These are phyloP conservation scores for Gephyroberyx darwinii DNA, from an alignment of 2,797 vertebrate genomes.

Conservation along the genomic window DNA sequence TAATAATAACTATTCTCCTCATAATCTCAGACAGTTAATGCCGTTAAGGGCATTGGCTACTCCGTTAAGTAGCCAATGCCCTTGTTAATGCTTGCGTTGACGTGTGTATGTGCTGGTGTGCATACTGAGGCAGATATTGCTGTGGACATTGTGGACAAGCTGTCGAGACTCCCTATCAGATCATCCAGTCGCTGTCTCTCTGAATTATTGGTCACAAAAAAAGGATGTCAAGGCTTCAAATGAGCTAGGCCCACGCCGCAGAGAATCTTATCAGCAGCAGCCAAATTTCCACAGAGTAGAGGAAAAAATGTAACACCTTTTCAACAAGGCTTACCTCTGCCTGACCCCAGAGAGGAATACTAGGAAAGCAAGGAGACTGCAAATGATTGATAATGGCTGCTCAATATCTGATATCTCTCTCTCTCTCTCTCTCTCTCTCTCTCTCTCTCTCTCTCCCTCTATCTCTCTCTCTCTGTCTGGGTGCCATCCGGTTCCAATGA, in stretches of 20 bases:
- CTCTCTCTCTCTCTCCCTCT: neutral
- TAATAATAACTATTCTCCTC: neutral
- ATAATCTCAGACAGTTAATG: neutral
- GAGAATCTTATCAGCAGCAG: constrained; percentile 55
- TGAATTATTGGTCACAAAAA: constrained; percentile 45
- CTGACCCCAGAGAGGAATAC: constrained; percentile 23
- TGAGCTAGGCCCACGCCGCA: constrained; percentile 15
- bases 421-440: neutral
- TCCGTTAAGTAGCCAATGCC: neutral
- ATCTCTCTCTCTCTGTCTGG: constrained; percentile 23
- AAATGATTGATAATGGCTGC: constrained; percentile 49
- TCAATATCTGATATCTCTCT: constrained; percentile 38
- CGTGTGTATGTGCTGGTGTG: constrained; percentile 5
- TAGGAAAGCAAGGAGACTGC: constrained; percentile 16
- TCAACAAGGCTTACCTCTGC: constrained; percentile 16
- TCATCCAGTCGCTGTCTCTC: constrained; percentile 41
- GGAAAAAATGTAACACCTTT: constrained; percentile 33
- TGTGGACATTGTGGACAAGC: constrained; percentile 45
- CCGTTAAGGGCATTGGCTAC: too few relatives aligned
- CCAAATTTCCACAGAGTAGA: constrained; percentile 43
- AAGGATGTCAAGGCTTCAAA: constrained; percentile 51
- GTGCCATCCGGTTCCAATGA: constrained; percentile 11
- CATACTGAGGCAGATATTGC: constrained; percentile 45
- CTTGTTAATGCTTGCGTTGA: constrained; percentile 43
- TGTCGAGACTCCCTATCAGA: constrained; percentile 54